Conservation (phyloP, 2,888 invertebrate genomes). For the Trissolcus brochymenae region DNA sequence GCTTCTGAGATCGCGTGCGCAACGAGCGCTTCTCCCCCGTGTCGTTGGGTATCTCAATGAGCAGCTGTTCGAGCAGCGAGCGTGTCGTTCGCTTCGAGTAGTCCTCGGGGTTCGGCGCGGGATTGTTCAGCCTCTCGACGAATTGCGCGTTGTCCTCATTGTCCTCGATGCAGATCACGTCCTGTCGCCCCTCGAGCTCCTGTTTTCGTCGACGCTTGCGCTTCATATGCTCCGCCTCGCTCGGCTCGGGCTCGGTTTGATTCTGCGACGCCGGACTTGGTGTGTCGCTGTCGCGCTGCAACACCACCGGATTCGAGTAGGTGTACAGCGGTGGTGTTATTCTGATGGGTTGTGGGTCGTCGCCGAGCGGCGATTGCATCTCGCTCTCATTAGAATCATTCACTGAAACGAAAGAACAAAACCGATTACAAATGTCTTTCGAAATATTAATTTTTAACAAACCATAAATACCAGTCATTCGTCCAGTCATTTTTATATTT, state of each 20-base stretch:
- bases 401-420: no score
- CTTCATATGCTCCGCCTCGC: constrained; percentile 71
- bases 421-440: no score
- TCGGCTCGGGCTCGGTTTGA: constrained; percentile 67
- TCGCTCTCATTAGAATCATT: constrained; percentile 62
- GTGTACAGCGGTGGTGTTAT: constrained; percentile 86
- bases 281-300: constrained; percentile 77
- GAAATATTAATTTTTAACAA: no score
- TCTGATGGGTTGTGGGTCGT: constrained; percentile 83
- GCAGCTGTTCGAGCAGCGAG: constrained; percentile 85
- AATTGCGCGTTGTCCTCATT: constrained; percentile 69
- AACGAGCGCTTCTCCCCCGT: constrained; percentile 78
- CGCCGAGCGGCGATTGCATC: constrained; percentile 71
- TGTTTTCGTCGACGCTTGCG: constrained; percentile 74
- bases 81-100: constrained; percentile 71
- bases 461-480: no score
- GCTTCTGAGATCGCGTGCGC: constrained; percentile 74
- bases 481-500: no score
- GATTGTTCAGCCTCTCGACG: constrained; percentile 67
- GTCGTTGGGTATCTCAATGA: constrained; percentile 88
- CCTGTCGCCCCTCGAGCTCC: constrained; percentile 74
- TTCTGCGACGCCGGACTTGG: constrained; percentile 74
- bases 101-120: constrained; percentile 69
- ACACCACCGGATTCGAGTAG: constrained; percentile 84
- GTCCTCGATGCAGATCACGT: constrained; percentile 74